These are phyloP conservation scores for Cyrtorhinus lividipennis DNA, from an alignment of 1,140 invertebrate species.

Conservation along the genomic window DNA sequence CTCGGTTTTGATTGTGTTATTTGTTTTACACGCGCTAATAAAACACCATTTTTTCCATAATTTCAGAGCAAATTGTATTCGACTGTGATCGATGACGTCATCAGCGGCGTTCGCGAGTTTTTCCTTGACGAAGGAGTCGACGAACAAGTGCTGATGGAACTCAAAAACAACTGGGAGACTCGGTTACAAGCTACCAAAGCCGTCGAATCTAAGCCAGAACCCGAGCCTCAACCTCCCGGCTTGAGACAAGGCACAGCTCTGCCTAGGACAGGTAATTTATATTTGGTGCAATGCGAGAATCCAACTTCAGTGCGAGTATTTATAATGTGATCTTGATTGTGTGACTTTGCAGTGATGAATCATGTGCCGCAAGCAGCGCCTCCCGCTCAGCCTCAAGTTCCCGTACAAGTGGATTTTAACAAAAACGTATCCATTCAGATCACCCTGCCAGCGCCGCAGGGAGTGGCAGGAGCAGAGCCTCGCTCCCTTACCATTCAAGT, in stretches of 20 bases:
- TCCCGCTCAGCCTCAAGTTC: background rate
- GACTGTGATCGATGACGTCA: constrained; percentile 94
- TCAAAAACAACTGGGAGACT: constrained; percentile 87
- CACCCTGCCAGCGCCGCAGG: constrained; percentile 54
- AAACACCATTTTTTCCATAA: no score
- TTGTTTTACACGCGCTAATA: no score
- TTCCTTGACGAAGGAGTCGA: constrained; percentile 97
- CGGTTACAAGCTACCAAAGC: constrained; percentile 79
- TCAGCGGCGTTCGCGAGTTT: constrained; percentile 75
- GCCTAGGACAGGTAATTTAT: background rate
- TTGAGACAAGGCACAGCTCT: constrained; percentile 6
- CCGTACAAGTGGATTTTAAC: constrained; percentile 30
- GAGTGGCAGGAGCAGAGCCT: constrained; percentile 45
- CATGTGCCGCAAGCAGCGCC: background rate
- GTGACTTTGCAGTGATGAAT: background rate
- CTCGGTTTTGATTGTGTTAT: no score
- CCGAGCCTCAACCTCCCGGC: constrained; percentile 36
- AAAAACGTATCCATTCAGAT: constrained; percentile 40
- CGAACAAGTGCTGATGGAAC: constrained; percentile 86
- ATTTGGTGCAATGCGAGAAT: constrained; percentile 1
- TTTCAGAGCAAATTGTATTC: constrained; percentile 79
- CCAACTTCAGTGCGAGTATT: background rate
- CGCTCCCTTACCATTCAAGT: constrained; percentile 68
- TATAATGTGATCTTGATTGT: background rate
- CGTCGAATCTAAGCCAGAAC: constrained; percentile 51